Evolutionary conservation across 1,140 invertebrate species (phyloP).

Genomic region (Drosophila pallidifrons): DNA sequence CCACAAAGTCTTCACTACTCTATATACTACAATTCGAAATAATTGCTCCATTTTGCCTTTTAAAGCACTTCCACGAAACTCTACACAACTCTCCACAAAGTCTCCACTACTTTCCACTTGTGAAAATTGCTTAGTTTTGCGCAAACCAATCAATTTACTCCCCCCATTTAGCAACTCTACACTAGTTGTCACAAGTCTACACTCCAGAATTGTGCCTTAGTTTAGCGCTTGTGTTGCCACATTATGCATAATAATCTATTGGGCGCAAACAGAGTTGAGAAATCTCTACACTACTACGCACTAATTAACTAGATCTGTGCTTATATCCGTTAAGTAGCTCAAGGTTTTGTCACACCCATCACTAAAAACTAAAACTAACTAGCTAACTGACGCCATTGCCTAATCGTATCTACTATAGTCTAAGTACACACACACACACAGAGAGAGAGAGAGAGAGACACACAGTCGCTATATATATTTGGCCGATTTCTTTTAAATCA

Average conservation of each 20-base stretch:
- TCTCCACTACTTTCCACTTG: slow-evolving; percentile 13
- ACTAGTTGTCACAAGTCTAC: slow-evolving; percentile 8
- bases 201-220: background rate
- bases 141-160: background rate
- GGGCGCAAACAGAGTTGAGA: slow-evolving; percentile 18
- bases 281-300: slow-evolving; percentile 42
- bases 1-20: background rate
- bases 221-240: background rate
- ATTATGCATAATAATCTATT: slow-evolving; percentile 16
- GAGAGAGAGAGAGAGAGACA: background rate
- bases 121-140: background rate
- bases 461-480: slow-evolving; percentile 17
- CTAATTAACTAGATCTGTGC: slow-evolving; percentile 36
- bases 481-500: slow-evolving; percentile 80
- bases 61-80: background rate
- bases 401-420: slow-evolving; percentile 50
- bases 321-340: slow-evolving; percentile 65
- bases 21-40: background rate
- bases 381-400: slow-evolving; percentile 69
- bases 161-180: background rate
- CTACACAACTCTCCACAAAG: background rate
- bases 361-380: slow-evolving; percentile 25
- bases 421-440: slow-evolving; percentile 20
- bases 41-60: no score
- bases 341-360: slow-evolving; percentile 62